phyloP scores from a whole-genome alignment of 2,888 invertebrate species.

The Drosophila niveifrons region DNA sequence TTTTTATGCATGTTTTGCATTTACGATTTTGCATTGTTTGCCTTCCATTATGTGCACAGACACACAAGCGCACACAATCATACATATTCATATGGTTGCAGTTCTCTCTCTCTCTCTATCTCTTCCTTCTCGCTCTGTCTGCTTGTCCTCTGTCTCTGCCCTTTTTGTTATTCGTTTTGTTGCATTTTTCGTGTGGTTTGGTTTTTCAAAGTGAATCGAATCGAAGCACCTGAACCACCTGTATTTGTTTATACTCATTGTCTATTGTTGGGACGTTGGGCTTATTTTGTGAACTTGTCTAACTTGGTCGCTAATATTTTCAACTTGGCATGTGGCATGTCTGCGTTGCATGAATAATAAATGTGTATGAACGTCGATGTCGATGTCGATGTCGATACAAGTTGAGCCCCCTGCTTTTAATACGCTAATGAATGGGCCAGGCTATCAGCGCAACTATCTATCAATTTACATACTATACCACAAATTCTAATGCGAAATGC shows the following conservation, averaged over 20 bases:
- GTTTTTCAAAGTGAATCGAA: slow-evolving; percentile 3
- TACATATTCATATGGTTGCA: not conserved
- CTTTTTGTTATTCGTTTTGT: not conserved
- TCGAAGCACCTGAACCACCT: slow-evolving; percentile 46
- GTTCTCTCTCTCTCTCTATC: slow-evolving; percentile 10
- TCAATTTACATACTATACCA: slow-evolving; percentile 6
- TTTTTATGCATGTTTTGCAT: slow-evolving; percentile 9
- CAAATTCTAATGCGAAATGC: slow-evolving; percentile 17
- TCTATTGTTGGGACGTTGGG: slow-evolving; percentile 23
- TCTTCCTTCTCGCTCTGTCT: slow-evolving; percentile 15
- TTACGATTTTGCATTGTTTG: slow-evolving; percentile 35
- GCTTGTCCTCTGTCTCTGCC: not conserved
- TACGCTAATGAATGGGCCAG: slow-evolving; percentile 18
- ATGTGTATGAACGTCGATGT: not conserved
- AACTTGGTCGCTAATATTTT: not conserved
- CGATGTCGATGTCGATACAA: not conserved
- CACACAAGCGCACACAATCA: not conserved
- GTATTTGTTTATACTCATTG: slow-evolving; percentile 43
- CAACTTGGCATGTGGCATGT: slow-evolving; percentile 21
- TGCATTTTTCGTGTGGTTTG: not conserved
- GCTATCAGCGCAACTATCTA: slow-evolving; percentile 11
- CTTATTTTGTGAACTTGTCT: slow-evolving; percentile 28
- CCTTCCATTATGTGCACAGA: slow-evolving; percentile 13
- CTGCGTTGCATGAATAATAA: slow-evolving; percentile 41
- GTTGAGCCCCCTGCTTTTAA: slow-evolving; percentile 8